Conservation (phyloP, 1,140 invertebrate genomes). For the Zaprionus kolodkinae region DNA sequence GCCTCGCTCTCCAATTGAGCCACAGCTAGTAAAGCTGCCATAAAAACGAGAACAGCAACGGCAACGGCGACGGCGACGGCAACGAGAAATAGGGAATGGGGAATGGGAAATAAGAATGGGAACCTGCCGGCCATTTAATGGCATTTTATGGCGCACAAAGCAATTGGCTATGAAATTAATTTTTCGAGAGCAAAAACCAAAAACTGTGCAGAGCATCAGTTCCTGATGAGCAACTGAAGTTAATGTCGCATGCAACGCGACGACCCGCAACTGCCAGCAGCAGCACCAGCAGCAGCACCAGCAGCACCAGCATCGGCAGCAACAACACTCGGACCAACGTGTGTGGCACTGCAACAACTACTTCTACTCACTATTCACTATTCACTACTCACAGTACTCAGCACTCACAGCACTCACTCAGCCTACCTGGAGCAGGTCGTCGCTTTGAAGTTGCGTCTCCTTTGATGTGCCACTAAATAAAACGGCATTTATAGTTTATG, state of each 20-base stretch:
- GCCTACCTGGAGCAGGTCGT: conserved; percentile 26
- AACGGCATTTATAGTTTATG: conserved; percentile 9
- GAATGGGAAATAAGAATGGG: background rate
- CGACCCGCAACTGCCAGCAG: conserved; percentile 25
- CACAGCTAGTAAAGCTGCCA: conserved; percentile 27
- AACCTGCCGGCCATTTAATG: conserved; percentile 46
- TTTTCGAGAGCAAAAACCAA: conserved; percentile 64
- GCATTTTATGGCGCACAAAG: conserved; percentile 70
- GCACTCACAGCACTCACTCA: conserved; percentile 9
- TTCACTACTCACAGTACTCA: background rate
- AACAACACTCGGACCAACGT: conserved; percentile 16
- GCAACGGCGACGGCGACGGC: conserved; percentile 3
- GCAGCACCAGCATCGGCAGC: conserved; percentile 2
- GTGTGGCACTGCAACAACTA: conserved; percentile 36
- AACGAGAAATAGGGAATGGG: background rate
- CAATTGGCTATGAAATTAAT: conserved; percentile 82
- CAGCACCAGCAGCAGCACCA: conserved; percentile 2
- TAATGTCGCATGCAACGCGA: conserved; percentile 76
- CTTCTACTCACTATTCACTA: conserved; percentile 7
- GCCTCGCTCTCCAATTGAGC: conserved; percentile 58
- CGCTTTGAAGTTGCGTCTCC: conserved; percentile 45
- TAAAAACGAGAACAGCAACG: conserved; percentile 45
- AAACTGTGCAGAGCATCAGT: conserved; percentile 8
- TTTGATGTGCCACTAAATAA: conserved; percentile 44
- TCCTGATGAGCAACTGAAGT: conserved; percentile 65